Evolutionary conservation across 1,140 invertebrate genomes (phyloP).

Genomic region (Temnothorax longispinosus): DNA sequence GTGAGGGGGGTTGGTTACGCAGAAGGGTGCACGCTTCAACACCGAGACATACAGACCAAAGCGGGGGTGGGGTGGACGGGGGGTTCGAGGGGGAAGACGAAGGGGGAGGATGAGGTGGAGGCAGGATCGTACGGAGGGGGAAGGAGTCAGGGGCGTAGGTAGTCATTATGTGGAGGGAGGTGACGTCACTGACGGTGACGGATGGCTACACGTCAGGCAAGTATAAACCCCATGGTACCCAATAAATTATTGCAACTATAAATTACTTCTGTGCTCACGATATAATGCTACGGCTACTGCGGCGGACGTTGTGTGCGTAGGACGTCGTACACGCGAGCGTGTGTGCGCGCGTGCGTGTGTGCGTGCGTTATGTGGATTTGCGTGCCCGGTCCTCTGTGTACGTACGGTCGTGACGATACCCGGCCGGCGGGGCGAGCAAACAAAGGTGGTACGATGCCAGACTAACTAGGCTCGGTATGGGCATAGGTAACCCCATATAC

Average conservation of each 20-base stretch:
- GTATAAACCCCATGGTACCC: slow-evolving; percentile 86
- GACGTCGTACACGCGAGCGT: slow-evolving; percentile 64
- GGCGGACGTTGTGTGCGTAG: slow-evolving; percentile 77
- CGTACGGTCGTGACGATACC: slow-evolving; percentile 66
- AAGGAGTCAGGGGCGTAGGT: slow-evolving; percentile 77
- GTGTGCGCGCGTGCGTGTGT: slow-evolving; percentile 62
- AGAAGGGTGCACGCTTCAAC: slow-evolving; percentile 68
- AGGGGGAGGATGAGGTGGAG: slow-evolving; percentile 32
- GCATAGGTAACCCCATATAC: slow-evolving; percentile 54
- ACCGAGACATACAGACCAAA: slow-evolving; percentile 47
- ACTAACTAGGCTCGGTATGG: slow-evolving; percentile 71
- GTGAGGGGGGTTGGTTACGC: slow-evolving; percentile 67
- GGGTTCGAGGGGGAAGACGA: neutral
- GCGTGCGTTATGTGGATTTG: slow-evolving; percentile 56
- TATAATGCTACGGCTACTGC: slow-evolving; percentile 85
- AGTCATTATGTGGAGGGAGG: slow-evolving; percentile 85
- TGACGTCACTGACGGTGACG: slow-evolving; percentile 86
- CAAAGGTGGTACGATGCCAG: slow-evolving; percentile 76
- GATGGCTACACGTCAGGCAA: slow-evolving; percentile 86
- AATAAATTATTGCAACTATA: slow-evolving; percentile 87
- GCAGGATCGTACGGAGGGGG: slow-evolving; percentile 67
- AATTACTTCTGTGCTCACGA: slow-evolving; percentile 86
- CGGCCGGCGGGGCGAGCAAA: slow-evolving; percentile 74
- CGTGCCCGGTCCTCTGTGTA: slow-evolving; percentile 54
- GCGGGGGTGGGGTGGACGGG: slow-evolving; percentile 33